Conservation (phyloP, 2,888 invertebrate genomes). For the Cantharis rufa region DNA sequence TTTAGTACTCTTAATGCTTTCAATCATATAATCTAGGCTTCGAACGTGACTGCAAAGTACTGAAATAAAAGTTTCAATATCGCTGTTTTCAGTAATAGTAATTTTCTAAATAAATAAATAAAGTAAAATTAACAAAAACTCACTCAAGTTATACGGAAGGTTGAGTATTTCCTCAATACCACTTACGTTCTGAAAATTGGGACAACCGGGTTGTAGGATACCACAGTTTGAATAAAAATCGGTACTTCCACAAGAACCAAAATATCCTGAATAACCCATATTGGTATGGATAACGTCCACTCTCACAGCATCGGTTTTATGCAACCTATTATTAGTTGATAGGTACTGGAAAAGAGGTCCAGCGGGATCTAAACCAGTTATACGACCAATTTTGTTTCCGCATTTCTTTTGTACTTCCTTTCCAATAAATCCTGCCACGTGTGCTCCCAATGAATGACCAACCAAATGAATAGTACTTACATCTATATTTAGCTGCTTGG, state of each 20-base stretch:
- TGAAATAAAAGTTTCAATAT: neutral
- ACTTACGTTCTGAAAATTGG: neutral
- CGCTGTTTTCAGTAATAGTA: too few species aligned
- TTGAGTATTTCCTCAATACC: neutral
- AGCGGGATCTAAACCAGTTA: conserved; percentile 14
- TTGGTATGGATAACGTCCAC: conserved; percentile 11
- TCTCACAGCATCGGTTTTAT: neutral
- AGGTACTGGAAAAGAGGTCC: conserved; percentile 3
- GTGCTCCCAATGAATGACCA: conserved; percentile 12
- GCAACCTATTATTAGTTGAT: neutral
- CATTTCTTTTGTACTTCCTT: conserved; percentile 2
- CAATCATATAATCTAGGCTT: neutral
- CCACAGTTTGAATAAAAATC: conserved; percentile 16
- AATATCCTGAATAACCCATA: neutral
- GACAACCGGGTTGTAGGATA: neutral
- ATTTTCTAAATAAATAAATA: too few species aligned
- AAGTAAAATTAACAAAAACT: neutral
- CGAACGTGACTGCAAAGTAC: neutral
- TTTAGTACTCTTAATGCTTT: neutral
- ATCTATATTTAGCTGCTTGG: neutral
- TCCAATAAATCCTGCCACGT: neutral
- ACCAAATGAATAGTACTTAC: neutral
- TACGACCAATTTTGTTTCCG: neutral
- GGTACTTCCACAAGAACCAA: neutral
- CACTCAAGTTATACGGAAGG: neutral